Base-by-base conservation (phyloP, 2,888 invertebrate genomes). In the Ptychoptera contaminata region DNA sequence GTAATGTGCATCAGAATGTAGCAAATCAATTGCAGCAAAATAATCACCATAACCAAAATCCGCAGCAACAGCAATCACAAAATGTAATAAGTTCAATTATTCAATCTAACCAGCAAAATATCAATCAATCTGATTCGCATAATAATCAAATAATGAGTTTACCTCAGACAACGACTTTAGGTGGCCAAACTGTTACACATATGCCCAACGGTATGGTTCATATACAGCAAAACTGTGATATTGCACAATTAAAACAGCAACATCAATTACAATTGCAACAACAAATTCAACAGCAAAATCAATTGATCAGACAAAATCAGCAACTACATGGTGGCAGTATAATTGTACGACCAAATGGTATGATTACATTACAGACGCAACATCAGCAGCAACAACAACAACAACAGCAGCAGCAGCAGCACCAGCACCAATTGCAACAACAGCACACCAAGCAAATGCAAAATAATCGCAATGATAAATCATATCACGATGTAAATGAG, bases 361-460 rank as follows among this genome's bases (percentile, higher is more conserved):
- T 36, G 36, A 36, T 37, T 32, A 12, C n/a, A 32, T 16, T 29
- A 36, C 9, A 30, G 2, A 11, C 31, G 14, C 34, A 39, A 8
- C 36, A 42, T n/a, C 44, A 46, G 29, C 42, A 48, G 12, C 45
- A 44, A n/a, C 44, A 43, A 12, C 39, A 37, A 23, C 35, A 50
- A 35, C 48, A 47, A 46, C 5, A 41, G 35, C 29, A 48, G 42
- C n/a, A 46, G 37, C 37, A 32, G 9, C 32, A 32, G 8, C 32
- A 32, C 4, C 32, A 32, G n/a, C 32, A 11, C 4, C 32, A 32
- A 32, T 7, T 32, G n/a, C 32, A 32, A 32, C 32, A 32, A 9
- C 32, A 32, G n/a, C 32, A 32, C 3, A 11, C 4, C n/a, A 11
- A 11, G 70, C 65, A 45, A 71, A 73, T 23, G 7, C 23, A 23